phyloP scores from a whole-genome alignment of 2,113 vertebrate genomes.

The Eupsittula cactorum region DNA sequence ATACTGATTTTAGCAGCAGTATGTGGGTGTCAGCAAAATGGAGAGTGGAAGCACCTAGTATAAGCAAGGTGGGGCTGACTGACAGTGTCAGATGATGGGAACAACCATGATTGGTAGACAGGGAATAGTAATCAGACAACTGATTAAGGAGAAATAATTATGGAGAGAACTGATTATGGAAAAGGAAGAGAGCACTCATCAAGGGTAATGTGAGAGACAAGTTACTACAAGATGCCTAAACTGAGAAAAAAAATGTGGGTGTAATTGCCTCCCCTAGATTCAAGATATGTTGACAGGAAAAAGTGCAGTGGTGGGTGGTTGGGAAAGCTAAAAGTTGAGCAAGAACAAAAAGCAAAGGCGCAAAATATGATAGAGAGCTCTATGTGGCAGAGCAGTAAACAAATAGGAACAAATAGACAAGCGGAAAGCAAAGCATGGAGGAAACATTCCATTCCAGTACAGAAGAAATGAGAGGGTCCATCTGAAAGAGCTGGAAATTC shows the following conservation, averaged over 20 bases:
- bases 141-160: slow-evolving; percentile 49
- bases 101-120: not conserved
- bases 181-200: slow-evolving; percentile 29
- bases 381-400: not conserved
- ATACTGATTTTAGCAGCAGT: not conserved
- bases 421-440: not conserved
- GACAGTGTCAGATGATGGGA: slow-evolving; percentile 24
- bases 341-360: not conserved
- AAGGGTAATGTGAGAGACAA: not conserved
- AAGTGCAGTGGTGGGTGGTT: not conserved
- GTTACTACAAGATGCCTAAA: not conserved
- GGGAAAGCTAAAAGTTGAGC: not conserved
- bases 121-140: slow-evolving; percentile 34
- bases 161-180: not conserved
- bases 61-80: not conserved
- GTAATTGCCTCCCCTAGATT: not conserved
- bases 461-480: not conserved
- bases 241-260: not conserved
- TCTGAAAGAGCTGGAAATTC: not conserved
- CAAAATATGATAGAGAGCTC: not conserved
- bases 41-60: not conserved
- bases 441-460: not conserved
- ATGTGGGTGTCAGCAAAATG: not conserved
- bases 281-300: not conserved
- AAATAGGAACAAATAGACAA: not conserved